Base-by-base conservation (phyloP, 2,888 invertebrate genomes). In the Synanthedon formicaeformis region DNA sequence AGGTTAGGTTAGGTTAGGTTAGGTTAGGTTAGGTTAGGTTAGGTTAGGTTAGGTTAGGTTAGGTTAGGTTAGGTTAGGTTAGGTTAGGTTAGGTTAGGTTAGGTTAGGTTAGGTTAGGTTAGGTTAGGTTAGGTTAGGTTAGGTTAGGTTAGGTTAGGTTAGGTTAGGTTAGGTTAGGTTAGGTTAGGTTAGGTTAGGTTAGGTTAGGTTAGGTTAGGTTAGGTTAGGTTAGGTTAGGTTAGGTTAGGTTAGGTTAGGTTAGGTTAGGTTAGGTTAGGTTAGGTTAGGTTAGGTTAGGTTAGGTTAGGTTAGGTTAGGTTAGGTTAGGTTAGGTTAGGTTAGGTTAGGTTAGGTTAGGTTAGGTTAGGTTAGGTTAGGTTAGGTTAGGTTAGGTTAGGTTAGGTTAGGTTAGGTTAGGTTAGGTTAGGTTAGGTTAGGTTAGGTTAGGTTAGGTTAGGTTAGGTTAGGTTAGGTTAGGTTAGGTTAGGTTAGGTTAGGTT, bases 401-500 rank as follows among this genome's bases (percentile, higher is more conserved):
- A 53, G 57, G 50, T 50, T 50, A 50, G 50, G 50, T 50, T 50
- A 50, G 50, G 50, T 50, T 50, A 50, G 50, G 50, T 50, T 50
- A 50, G 50, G 50, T 50, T 50, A 50, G 50, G 50, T 50, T 50
- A 50, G 56, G 56, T 57, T 57, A 52, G 59, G 61, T 60, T 64
- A 50, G 57, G 57, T 53, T 55, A 54, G 54, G 56, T 54, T 59
- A 41, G 58, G 55, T 61, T 53, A 55, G 62, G 51, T 60, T 55
- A 54, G 60, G 56, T 62, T 56, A 52, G 59, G 60, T 58, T 61
- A 55, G 55, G 61, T 58, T 63, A 51, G 59, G 56, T 60, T 58
- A 52, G 57, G 59, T 60, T 60, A 51, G 61, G 59, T 56, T 61
- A 53, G 55, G 56, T 50, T 50, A 50, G 50, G 50, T 50, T 50